Evolutionary conservation across 2,797 vertebrate species (phyloP), one percentile per base, ranked within the genome.

Genomic region (Miichthys miiuy): DNA sequence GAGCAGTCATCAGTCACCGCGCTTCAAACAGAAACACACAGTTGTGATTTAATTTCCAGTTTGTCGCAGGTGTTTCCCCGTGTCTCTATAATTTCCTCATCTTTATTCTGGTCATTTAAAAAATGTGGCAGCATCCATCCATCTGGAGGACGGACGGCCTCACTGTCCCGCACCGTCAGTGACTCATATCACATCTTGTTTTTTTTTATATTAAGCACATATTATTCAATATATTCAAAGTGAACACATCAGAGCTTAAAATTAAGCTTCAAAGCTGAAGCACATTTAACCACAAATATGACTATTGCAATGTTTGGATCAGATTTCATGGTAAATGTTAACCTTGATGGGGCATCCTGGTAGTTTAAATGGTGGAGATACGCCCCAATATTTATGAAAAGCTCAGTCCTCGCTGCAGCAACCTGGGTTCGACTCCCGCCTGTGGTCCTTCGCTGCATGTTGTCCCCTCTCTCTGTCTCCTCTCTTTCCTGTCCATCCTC

Each of bases 71-170:
- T 6, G 5, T 42, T 73, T 58, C 50, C 3, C 5, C 12, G 16
- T 30, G 12, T 21, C 27, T 60, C 10, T 50, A 51, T 30, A 21
- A 64, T 30, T 5, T 42, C 20, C 0, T 70, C 44, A 21, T 27
- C 14, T 9, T 18, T 3, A 5, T 10, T 61, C 27, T 47, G 55
- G 17, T 56, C 5, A 52, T 72, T 70, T 23, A 14, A 51, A 66
- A 60, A 30, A 23, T 21, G 20, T 41, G 66, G 47, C 14, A 48
- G 42, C 52, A 16, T 58, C 38, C 54, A 34, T 78, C 68, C 60
- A 4, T 64, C 75, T 77, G 58, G n/a, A 63, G 25, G n/a, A 50
- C 21, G 30, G 6, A 17, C 57, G 14, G 47, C 61, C 14, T 52
- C 34, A 9, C 30, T 27, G 30, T n/a, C 17, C 12, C 20, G 47